Evolutionary conservation across 1,140 invertebrate species (phyloP).

Genomic region (Dolichoris vasculosae): DNA sequence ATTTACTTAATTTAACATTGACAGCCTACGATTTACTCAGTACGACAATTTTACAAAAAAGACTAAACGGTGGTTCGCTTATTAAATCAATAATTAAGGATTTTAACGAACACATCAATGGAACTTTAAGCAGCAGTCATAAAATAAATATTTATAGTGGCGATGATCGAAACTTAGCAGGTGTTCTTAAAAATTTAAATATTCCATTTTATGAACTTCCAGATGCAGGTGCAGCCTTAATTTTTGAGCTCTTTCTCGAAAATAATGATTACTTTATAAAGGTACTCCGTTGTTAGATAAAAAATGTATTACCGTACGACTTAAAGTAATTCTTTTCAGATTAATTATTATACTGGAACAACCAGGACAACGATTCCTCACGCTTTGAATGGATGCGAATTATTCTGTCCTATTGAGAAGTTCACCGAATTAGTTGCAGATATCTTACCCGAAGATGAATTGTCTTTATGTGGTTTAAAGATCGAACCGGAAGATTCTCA

Average conservation of each 20-base stretch:
- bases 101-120: constrained; percentile 49
- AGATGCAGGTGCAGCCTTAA: constrained; percentile 57
- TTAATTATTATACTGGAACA: constrained; percentile 57
- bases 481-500: background rate
- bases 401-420: constrained; percentile 58
- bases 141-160: constrained; percentile 66
- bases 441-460: constrained; percentile 51
- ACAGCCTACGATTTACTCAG: constrained; percentile 62
- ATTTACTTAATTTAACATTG: constrained; percentile 57
- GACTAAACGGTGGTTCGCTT: constrained; percentile 66
- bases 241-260: constrained; percentile 65
- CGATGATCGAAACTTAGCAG: constrained; percentile 63
- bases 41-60: constrained; percentile 58
- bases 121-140: constrained; percentile 30
- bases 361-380: constrained; percentile 46
- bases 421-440: constrained; percentile 52
- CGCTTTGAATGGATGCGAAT: constrained; percentile 54
- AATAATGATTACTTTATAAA: constrained; percentile 60
- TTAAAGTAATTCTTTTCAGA: constrained; percentile 53
- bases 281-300: constrained; percentile 51
- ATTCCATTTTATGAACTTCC: constrained; percentile 56
- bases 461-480: constrained; percentile 52
- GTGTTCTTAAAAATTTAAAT: constrained; percentile 61
- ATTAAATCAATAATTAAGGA: constrained; percentile 63
- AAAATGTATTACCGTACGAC: background rate